A percentile compares a stretch with the other conserved stretches of the same genome.
Evolutionary conservation across 2,888 invertebrate species (phyloP).

Genomic region (Ormyrus nitidulus): DNA sequence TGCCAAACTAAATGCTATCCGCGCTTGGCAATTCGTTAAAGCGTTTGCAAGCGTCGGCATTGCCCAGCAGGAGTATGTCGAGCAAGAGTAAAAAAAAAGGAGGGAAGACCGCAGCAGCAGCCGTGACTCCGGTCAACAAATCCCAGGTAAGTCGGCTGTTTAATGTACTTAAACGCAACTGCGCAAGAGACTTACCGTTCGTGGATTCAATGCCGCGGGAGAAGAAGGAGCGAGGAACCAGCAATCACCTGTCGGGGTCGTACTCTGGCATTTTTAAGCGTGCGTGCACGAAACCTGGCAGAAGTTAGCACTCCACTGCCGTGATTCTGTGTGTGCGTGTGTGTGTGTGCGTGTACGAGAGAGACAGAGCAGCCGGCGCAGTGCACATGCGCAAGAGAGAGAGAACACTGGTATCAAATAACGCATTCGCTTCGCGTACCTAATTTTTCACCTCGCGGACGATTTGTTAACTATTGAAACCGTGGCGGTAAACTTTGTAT

Average conservation of each 20-base stretch:
- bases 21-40: background rate
- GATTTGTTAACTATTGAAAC: too few relatives aligned
- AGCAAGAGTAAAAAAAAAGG: slow-evolving; percentile 63
- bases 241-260: slow-evolving; percentile 66
- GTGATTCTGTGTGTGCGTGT: background rate
- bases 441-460: too few relatives aligned
- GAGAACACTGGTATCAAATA: too few relatives aligned
- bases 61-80: slow-evolving; percentile 26
- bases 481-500: too few relatives aligned
- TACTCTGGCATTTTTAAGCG: slow-evolving; percentile 67
- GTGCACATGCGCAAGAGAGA: slow-evolving; percentile 6
- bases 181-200: slow-evolving; percentile 29
- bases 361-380: slow-evolving; percentile 8
- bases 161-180: slow-evolving; percentile 27
- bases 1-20: slow-evolving; percentile 24
- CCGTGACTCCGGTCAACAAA: slow-evolving; percentile 54
- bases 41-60: background rate
- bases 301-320: background rate
- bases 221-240: background rate
- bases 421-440: too few relatives aligned
- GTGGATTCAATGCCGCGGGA: background rate
- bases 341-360: background rate
- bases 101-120: slow-evolving; percentile 61
- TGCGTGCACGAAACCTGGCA: slow-evolving; percentile 35
- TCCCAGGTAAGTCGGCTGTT: slow-evolving; percentile 60